phyloP scores from a whole-genome alignment of 2,113 vertebrate species.

The Spea multiplicata region DNA sequence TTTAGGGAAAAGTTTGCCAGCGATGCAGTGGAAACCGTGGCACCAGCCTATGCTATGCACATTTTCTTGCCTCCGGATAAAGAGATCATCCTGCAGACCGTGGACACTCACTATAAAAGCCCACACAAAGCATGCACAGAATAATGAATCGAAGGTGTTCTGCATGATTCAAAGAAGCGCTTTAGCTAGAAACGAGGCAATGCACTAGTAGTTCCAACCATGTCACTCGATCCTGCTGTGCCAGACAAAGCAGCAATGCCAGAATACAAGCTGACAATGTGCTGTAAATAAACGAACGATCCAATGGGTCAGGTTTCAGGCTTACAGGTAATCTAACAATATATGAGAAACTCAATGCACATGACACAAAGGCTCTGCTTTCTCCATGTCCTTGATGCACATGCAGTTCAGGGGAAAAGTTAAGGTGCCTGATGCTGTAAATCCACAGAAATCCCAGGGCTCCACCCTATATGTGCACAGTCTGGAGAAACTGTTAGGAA shows the following conservation, averaged over 20 bases:
- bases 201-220: neutral
- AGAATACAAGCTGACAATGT: neutral
- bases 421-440: slow-evolving; percentile 45
- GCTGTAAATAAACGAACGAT: slow-evolving; percentile 31
- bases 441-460: slow-evolving; percentile 46
- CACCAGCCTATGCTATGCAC: slow-evolving; percentile 14
- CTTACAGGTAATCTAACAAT: neutral
- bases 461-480: slow-evolving; percentile 58
- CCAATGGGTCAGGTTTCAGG: slow-evolving; percentile 14
- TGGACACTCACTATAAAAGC: slow-evolving; percentile 40
- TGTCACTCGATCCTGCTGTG: slow-evolving; percentile 16
- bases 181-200: slow-evolving; percentile 12
- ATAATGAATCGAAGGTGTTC: neutral
- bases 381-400: neutral
- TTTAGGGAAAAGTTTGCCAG: slow-evolving; percentile 15
- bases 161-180: slow-evolving; percentile 31
- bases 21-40: neutral
- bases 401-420: slow-evolving; percentile 21
- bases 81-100: slow-evolving; percentile 1
- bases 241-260: slow-evolving; percentile 5
- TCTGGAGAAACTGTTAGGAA: slow-evolving; percentile 49
- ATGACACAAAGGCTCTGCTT: neutral
- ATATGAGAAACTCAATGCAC: neutral
- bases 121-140: slow-evolving; percentile 39
- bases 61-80: neutral